Percentiles rank a stretch among this genome's conserved stretches.
Evolutionary conservation across 2,797 vertebrate species (phyloP).

Genomic region (Cyclopterus lumpus): DNA sequence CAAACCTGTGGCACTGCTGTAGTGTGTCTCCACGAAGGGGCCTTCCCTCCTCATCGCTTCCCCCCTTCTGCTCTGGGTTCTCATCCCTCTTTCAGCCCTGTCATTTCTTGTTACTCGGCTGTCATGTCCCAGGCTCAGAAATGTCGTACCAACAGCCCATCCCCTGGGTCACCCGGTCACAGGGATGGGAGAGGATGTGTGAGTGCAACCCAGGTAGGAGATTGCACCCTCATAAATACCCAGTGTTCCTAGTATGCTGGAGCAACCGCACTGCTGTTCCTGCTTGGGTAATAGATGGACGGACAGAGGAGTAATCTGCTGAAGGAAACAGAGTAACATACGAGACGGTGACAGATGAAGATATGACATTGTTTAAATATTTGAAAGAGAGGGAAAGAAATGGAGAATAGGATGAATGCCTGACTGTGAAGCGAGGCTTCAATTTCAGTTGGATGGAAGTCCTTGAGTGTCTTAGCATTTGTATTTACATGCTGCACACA

Average conservation of each 20-base stretch:
- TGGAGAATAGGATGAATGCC: constrained; percentile 10
- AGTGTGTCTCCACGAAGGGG: constrained; percentile 12
- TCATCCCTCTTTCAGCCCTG: constrained; percentile 20
- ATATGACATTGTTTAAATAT: constrained; percentile 33
- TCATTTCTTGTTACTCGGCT: constrained; percentile 50
- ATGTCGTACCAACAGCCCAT: constrained; percentile 46
- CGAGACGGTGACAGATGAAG: constrained; percentile 2
- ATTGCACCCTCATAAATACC: constrained; percentile 62
- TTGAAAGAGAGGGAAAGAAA: neutral
- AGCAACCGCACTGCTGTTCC: constrained; percentile 13
- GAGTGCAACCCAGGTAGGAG: constrained; percentile 71
- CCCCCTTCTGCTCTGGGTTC: neutral
- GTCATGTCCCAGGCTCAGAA: constrained; percentile 57
- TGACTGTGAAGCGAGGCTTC: constrained; percentile 29
- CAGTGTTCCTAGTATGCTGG: constrained; percentile 29
- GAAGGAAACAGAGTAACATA: constrained; percentile 15
- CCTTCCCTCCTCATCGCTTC: neutral
- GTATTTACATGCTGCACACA: constrained; percentile 73
- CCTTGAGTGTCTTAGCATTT: constrained; percentile 65
- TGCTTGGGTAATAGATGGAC: constrained; percentile 11
- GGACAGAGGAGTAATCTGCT: constrained; percentile 13
- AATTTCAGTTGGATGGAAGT: constrained; percentile 49
- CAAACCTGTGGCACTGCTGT: constrained; percentile 9
- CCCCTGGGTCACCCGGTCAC: constrained; percentile 56
- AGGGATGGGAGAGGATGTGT: constrained; percentile 42